Evolutionary conservation across 2,797 vertebrate genomes (phyloP).

Genomic region (Esox lucius): DNA sequence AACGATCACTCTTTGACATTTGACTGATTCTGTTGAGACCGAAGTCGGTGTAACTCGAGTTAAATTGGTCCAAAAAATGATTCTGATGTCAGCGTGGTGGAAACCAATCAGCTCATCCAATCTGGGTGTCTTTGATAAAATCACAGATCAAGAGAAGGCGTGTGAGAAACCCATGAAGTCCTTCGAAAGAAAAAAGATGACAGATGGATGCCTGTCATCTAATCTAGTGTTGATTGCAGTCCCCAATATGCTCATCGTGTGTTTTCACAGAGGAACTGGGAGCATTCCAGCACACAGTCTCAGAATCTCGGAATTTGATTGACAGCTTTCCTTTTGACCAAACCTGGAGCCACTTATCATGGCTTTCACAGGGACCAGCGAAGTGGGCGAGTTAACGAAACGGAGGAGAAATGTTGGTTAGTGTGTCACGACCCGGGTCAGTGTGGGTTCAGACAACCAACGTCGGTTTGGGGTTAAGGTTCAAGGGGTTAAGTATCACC

Average conservation of each 20-base stretch:
- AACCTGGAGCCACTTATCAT: slow-evolving; percentile 69
- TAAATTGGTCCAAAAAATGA: not conserved
- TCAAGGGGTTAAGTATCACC: not conserved
- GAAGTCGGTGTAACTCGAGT: not conserved
- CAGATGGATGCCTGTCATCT: not conserved
- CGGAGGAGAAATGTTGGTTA: slow-evolving; percentile 8
- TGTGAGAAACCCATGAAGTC: slow-evolving; percentile 24
- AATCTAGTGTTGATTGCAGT: not conserved
- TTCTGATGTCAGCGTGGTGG: not conserved
- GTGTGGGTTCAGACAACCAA: not conserved
- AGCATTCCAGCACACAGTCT: slow-evolving; percentile 31
- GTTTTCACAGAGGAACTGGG: not conserved
- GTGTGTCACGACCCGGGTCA: slow-evolving; percentile 19
- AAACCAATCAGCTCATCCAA: slow-evolving; percentile 34
- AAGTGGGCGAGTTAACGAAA: not conserved
- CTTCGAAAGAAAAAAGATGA: not conserved
- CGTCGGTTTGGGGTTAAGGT: not conserved
- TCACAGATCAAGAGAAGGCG: slow-evolving; percentile 57
- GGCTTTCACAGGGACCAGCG: slow-evolving; percentile 47
- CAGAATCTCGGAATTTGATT: slow-evolving; percentile 52
- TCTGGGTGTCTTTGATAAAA: slow-evolving; percentile 28
- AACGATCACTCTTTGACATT: not conserved
- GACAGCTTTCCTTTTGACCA: slow-evolving; percentile 63
- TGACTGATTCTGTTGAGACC: not conserved
- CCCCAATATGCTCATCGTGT: not conserved